Evolutionary conservation across 2,797 vertebrate species (phyloP), one percentile per base, ranked within the genome.

Genomic region (Melanotaenia pygmaea): DNA sequence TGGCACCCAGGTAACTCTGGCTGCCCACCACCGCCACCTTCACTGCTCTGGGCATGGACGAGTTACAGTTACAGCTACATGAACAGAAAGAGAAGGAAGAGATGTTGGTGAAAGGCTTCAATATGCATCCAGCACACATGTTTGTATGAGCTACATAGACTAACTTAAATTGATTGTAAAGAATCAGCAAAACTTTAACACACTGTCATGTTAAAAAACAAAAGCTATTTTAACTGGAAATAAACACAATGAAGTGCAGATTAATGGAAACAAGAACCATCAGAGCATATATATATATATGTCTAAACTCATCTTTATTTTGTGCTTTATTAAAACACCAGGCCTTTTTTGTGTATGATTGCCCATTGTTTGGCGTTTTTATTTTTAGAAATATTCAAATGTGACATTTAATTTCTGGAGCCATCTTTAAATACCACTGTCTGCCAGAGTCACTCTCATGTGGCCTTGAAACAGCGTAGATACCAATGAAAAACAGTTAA

Each of bases 31-130:
- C 97, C 0, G 95, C 96, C 84, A 99, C 96, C 90, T 98, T 99
- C 89, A 99, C 96, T 0, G 97, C 96, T 34, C 96, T 84, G 7
- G 98, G 98, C 96, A 98, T 97, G 76, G 97, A 96, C 1, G 98
- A 96, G 91, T 99, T 99, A 91, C 97, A 98, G 93, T 99, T 99
- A 93, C 97, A 99, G 94, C 98, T 99, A 86, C 22, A 24, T 64
- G 63, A 64, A 43, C 2, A 82, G 22, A 67, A 10, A 24, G 38
- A 20, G 43, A 37, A 7, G 26, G 20, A 24, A 30, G n/a, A 32
- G 16, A 32, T 16, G 35, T 2, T 10, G 54, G 7, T 11, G 22
- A 24, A 51, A 47, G 6, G 6, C 43, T 45, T 45, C 5, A 18
- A 47, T n/a, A 51, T 24, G n/a, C 50, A 51, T 53, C 3, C 22